Evolutionary conservation across 2,797 vertebrate species (phyloP), one percentile per base, ranked within the genome.

Genomic region (Hyperoplus immaculatus): DNA sequence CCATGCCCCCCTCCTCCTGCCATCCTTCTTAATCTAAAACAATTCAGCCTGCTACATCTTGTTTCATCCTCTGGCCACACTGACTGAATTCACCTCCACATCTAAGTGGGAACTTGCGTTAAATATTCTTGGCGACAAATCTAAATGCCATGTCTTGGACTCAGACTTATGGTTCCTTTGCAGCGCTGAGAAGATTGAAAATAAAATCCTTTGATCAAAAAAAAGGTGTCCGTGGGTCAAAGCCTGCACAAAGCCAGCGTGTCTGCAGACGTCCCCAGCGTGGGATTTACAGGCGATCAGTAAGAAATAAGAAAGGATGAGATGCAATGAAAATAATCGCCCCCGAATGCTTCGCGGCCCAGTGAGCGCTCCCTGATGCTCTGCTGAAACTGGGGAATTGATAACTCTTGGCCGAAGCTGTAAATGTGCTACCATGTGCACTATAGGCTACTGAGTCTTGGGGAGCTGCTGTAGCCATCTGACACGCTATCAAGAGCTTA

Each of bases 291-390:
- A 56, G 64, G 60, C 46, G 41, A 84, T 86, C 46, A 42, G 70
- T 79, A 66, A 57, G 73, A 59, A 82, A 72, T 75, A 77, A 72
- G 67, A 72, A 38, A 38, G 63, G 62, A 80, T 79, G 79, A 80
- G 56, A 88, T 78, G 50, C n/a, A 41, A 78, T 64, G 64, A 59
- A 66, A 77, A 84, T 82, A 78, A 90, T 80, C 42, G 13, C 60
- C 72, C 79, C 74, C 72, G 78, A 86, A 79, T 68, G 79, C 59
- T 86, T 83, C 77, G 80, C 76, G 62, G 64, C 21, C 66, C 38
- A 15, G 42, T 29, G 45, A 82, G 63, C 56, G 70, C 71, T 81
- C 82, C 61, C 55, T 3, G 62, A 55, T 29, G 59, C 58, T 79
- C 70, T 42, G 56, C 64, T 62, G 53, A 69, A 77, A 77, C 43